phyloP scores from a whole-genome alignment of 2,888 invertebrate species.

The Nomada lathburiana region DNA sequence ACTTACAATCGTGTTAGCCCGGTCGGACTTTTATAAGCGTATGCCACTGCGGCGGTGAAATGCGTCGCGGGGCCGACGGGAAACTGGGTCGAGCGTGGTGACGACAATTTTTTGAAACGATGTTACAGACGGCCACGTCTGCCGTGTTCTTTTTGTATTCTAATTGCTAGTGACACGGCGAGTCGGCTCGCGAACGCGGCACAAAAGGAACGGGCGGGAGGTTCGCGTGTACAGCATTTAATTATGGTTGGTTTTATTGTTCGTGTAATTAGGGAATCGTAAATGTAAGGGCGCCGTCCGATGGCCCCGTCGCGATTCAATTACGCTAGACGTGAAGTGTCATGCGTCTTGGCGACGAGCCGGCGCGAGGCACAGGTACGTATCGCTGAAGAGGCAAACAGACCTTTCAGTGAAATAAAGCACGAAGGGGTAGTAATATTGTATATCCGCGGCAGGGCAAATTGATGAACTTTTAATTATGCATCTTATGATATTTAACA shows the following conservation, averaged over 20 bases:
- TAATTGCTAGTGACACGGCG: slow-evolving; percentile 32
- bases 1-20: slow-evolving; percentile 68
- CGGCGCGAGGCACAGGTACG: neutral
- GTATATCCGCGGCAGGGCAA: no score
- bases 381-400: neutral
- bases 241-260: slow-evolving; percentile 39
- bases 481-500: no score
- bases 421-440: no score
- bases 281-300: slow-evolving; percentile 4
- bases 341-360: neutral
- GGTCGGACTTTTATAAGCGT: slow-evolving; percentile 54
- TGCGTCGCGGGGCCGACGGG: slow-evolving; percentile 31
- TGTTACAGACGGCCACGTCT: slow-evolving; percentile 45
- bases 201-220: slow-evolving; percentile 10
- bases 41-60: slow-evolving; percentile 25
- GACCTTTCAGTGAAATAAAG: neutral
- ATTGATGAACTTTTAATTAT: no score
- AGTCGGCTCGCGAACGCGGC: neutral
- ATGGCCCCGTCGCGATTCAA: slow-evolving; percentile 1
- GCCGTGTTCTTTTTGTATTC: slow-evolving; percentile 12
- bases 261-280: slow-evolving; percentile 31
- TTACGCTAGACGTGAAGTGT: slow-evolving; percentile 3
- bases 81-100: slow-evolving; percentile 66
- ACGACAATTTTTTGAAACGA: slow-evolving; percentile 69
- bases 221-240: slow-evolving; percentile 5